Percentiles rank a stretch among this genome's conserved stretches.
These are phyloP conservation scores for Achroia grisella DNA, from an alignment of 1,140 invertebrate genomes.

Conservation along the genomic window DNA sequence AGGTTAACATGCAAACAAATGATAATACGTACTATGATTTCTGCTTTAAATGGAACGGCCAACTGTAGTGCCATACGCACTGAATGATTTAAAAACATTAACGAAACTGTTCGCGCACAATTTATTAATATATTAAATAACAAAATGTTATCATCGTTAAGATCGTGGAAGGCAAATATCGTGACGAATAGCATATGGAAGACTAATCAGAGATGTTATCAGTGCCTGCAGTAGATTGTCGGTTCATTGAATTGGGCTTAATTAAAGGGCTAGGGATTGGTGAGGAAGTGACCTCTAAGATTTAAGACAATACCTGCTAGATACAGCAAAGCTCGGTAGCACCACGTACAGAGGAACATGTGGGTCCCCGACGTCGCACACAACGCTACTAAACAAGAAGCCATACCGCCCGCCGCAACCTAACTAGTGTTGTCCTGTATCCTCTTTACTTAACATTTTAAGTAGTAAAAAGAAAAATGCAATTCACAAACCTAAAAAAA, in stretches of 20 bases:
- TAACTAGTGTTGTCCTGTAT: too few relatives aligned
- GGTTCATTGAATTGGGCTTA: neutral
- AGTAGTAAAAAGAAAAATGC: too few relatives aligned
- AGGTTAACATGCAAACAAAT: too few relatives aligned
- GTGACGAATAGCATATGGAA: neutral
- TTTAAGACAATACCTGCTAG: conserved; percentile 12
- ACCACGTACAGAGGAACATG: conserved; percentile 24
- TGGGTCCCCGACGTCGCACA: neutral
- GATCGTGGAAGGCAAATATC: neutral
- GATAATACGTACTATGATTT: too few relatives aligned
- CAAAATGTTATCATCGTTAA: too few relatives aligned
- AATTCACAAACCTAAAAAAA: too few relatives aligned
- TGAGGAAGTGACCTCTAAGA: neutral
- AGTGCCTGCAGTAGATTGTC: neutral
- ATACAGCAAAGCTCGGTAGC: conserved; percentile 15
- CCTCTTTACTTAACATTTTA: too few relatives aligned
- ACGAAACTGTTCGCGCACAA: too few relatives aligned
- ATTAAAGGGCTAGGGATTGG: neutral
- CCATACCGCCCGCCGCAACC: conserved; percentile 17
- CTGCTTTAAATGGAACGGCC: too few relatives aligned
- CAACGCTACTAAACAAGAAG: conserved; percentile 19
- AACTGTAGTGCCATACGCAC: too few relatives aligned
- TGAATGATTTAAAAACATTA: too few relatives aligned
- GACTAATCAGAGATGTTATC: conserved; percentile 1
- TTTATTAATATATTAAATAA: too few relatives aligned